These are phyloP conservation scores for Phrixothrix hirtus DNA, from an alignment of 2,888 invertebrate genomes.

Conservation along the genomic window DNA sequence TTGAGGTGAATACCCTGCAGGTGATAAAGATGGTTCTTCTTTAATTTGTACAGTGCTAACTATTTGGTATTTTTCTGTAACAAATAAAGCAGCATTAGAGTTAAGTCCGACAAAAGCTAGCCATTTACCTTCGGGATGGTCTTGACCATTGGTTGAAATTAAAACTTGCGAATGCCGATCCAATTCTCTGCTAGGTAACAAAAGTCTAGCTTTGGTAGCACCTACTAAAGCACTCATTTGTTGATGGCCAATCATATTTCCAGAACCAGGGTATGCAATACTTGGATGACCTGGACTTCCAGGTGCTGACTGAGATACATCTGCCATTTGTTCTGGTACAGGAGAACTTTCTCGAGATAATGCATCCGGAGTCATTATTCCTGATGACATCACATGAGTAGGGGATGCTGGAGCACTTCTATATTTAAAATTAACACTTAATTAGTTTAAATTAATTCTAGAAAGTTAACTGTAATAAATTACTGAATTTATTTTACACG, in stretches of 20 bases:
- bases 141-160: slow-evolving; percentile 49
- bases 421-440: too few species aligned
- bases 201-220: slow-evolving; percentile 57
- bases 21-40: slow-evolving; percentile 63
- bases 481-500: too few species aligned
- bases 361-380: slow-evolving; percentile 81
- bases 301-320: slow-evolving; percentile 55
- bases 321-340: slow-evolving; percentile 69
- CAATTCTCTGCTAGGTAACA: slow-evolving; percentile 64
- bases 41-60: slow-evolving; percentile 56
- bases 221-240: slow-evolving; percentile 58
- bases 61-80: slow-evolving; percentile 58
- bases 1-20: slow-evolving; percentile 63
- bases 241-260: slow-evolving; percentile 56
- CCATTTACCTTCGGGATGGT: slow-evolving; percentile 50
- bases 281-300: slow-evolving; percentile 64
- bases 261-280: slow-evolving; percentile 56
- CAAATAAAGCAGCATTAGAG: slow-evolving; percentile 17
- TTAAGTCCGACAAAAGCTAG: neutral
- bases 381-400: slow-evolving; percentile 86
- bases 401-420: slow-evolving; percentile 95
- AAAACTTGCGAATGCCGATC: slow-evolving; percentile 60
- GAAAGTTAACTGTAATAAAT: too few species aligned
- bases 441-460: too few species aligned
- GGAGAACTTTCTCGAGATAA: slow-evolving; percentile 93